Percentiles rank a stretch among this genome's conserved stretches.
Conservation (phyloP, 2,888 invertebrate species). For the Lacanobia oleracea region DNA sequence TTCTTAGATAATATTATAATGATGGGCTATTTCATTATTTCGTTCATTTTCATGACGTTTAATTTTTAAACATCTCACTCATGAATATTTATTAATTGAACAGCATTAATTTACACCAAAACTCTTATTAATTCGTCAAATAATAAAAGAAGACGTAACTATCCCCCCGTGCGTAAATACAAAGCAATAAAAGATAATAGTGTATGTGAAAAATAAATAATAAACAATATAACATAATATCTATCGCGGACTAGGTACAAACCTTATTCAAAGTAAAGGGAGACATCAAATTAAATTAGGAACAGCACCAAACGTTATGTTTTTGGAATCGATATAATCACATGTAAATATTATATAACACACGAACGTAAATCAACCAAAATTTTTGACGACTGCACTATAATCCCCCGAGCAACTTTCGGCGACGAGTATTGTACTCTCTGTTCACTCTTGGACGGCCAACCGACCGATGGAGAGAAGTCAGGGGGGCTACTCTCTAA, state of each 20-base stretch:
- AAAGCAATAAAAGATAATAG: conserved; percentile 64
- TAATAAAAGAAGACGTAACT: conserved; percentile 19
- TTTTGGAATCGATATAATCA: conserved; percentile 71
- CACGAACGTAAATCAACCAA: conserved; percentile 13
- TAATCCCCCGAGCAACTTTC: not conserved
- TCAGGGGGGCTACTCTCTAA: no score
- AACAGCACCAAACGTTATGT: conserved; percentile 71
- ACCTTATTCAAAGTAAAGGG: conserved; percentile 52
- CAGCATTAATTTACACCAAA: conserved; percentile 22
- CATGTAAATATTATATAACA: conserved; percentile 55
- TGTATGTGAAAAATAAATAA: conserved; percentile 57
- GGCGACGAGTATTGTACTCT: no score
- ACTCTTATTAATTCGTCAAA: not conserved
- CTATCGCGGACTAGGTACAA: conserved; percentile 65
- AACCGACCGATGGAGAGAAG: no score
- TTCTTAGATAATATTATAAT: no score
- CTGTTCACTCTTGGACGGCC: no score
- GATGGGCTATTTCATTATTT: no score
- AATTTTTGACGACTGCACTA: not conserved
- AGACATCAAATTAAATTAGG: conserved; percentile 64
- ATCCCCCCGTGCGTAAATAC: conserved; percentile 63
- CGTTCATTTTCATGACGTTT: not conserved
- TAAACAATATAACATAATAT: conserved; percentile 52
- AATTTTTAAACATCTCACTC: not conserved
- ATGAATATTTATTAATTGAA: not conserved